Percentiles rank a stretch among this genome's conserved stretches.
phyloP scores from a whole-genome alignment of 2,888 invertebrate genomes.

The Rotaria macrura region DNA sequence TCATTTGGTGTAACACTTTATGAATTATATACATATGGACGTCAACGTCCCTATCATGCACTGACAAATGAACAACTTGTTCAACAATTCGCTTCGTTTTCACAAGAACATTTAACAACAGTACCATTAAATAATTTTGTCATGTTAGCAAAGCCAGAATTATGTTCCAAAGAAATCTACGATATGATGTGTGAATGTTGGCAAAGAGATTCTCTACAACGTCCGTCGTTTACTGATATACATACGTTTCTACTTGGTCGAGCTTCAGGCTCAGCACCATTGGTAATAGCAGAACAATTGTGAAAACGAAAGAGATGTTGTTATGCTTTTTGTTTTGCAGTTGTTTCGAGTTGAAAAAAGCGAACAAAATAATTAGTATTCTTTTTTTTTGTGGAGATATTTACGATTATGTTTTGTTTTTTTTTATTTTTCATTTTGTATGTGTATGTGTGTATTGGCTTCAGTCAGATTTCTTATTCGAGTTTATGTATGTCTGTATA shows the following conservation, averaged over 20 bases:
- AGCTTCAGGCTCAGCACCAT: conserved; percentile 52
- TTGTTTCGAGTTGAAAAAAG: not conserved
- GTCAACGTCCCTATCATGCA: conserved; percentile 66
- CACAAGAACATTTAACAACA: not conserved
- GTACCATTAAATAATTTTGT: conserved; percentile 36
- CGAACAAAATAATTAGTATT: not conserved
- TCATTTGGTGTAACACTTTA: conserved; percentile 75
- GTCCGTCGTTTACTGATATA: conserved; percentile 76
- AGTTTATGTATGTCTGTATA: not conserved
- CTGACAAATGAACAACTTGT: conserved; percentile 69
- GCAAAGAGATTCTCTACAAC: conserved; percentile 67
- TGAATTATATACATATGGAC: conserved; percentile 70
- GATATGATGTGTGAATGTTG: conserved; percentile 84
- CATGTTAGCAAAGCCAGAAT: conserved; percentile 62
- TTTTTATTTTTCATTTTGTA: conserved; percentile 8
- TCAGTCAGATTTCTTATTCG: conserved; percentile 8
- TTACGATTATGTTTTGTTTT: not conserved
- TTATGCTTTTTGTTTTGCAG: not conserved
- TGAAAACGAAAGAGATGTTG: not conserved
- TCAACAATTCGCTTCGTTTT: not conserved
- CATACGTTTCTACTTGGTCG: conserved; percentile 68
- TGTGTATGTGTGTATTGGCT: not conserved
- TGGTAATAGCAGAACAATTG: not conserved
- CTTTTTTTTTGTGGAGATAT: not conserved
- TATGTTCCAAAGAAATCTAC: conserved; percentile 75